Percentiles rank a stretch among this genome's conserved stretches.
Evolutionary conservation across 2,113 vertebrate genomes (phyloP).

Genomic region (Pseudopipra pipra): DNA sequence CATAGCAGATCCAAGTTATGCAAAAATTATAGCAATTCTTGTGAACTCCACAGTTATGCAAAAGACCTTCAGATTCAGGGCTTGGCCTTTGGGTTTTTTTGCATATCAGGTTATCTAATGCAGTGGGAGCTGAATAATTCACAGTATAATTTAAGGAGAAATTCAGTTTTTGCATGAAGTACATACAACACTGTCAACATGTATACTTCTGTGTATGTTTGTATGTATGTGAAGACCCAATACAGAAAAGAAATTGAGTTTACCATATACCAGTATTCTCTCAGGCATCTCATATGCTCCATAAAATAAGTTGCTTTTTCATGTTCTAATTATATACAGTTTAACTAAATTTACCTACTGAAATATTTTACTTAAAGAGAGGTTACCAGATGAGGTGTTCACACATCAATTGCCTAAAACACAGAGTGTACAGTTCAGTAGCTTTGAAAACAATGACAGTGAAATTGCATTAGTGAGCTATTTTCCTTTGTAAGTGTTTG

Average conservation of each 20-base stretch:
- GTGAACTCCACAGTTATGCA: background rate
- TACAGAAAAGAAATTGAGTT: background rate
- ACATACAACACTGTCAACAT: background rate
- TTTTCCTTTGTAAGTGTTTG: background rate
- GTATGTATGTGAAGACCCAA: background rate
- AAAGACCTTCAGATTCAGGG: background rate
- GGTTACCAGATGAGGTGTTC: background rate
- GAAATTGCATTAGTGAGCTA: conserved; percentile 34
- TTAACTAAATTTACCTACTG: background rate
- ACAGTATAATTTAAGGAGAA: background rate
- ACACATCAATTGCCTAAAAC: conserved; percentile 15
- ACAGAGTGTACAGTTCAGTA: conserved; percentile 24
- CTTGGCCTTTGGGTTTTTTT: background rate
- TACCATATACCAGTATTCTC: background rate
- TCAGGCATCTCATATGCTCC: background rate
- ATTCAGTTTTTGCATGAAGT: background rate
- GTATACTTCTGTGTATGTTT: background rate
- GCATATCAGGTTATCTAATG: background rate
- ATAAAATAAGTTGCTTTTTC: background rate
- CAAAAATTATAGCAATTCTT: background rate
- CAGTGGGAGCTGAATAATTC: background rate
- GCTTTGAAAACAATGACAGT: conserved; percentile 23
- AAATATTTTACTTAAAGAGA: conserved; percentile 10
- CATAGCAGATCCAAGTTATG: background rate
- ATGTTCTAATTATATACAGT: background rate